Base-by-base conservation (phyloP, 2,888 invertebrate genomes). In the Schizaphis graminum region DNA sequence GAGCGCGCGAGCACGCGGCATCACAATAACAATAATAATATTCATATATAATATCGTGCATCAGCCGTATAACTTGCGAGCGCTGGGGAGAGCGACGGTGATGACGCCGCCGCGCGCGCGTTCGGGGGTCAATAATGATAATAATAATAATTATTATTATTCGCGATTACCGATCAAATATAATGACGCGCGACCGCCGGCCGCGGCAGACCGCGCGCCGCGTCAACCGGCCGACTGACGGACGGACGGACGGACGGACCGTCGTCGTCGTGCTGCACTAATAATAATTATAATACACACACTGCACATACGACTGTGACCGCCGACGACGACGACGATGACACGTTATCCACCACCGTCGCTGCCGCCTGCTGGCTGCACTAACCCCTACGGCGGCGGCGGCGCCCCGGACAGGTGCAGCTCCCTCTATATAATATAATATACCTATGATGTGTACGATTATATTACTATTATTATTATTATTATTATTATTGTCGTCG, bases 361-460 rank as follows among this genome's bases (percentile, higher is more conserved):
- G 35, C 35, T 35, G 21, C 53, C 35, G 61, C 28, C 26, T 53
- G 53, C 53, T 21, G 53, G 35, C 67, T 77, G 77, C 77, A 7
- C 77, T 77, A 35, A 77, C 77, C 77, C 77, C 77, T 41, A 77
- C 77, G 77, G 77, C 67, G 67, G 11, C 61, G 41, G 16, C 67
- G 67, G 77, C 67, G 67, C 77, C 77, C 77, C 77, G 77, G 77
- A 77, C 77, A 77, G 77, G 77, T 77, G 77, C n/a, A n/a, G n/a
- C 77, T 77, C 77, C 35, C 77, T 77, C 77, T 35, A 35, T 16
- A n/a, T n/a, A n/a, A n/a, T n/a, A n/a, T n/a, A n/a, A n/a, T n/a
- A 13, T 21, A 53, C 44, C 44, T 16, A 16, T 49, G 13, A 16
- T 13, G 13, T 49, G 1, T 49, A 49, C 49, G 49, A 53, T 53